Evolutionary conservation across 2,888 invertebrate genomes (phyloP), one percentile per base, ranked within the genome.

Genomic region (Steromphala cineraria): DNA sequence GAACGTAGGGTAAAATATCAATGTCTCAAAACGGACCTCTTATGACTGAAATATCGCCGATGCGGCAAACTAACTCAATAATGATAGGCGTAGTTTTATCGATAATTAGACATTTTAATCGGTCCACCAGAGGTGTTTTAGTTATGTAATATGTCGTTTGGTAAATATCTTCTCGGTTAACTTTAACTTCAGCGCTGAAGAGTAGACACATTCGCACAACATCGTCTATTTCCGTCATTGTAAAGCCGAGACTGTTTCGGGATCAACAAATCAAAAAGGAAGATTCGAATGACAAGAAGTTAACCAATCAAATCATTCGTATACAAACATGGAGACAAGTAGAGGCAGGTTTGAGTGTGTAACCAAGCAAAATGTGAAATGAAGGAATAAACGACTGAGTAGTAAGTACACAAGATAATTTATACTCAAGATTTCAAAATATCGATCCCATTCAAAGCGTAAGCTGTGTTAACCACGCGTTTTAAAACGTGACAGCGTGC

Each of bases 281-380:
- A 15, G 36, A 4, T 71, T 36, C 71, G 40, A 71, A 31, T 71
- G 71, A 19, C 24, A 5, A 15, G 5, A n/a, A 10, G 10, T 17
- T 13, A 31, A 75, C 81, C 79, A 81, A 79, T 79, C 55, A 81
- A 79, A 79, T 28, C 31, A 36, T 36, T 55, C 19, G 36, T 75
- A 67, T 75, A 53, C 56, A 75, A 78, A 13, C 75, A 28, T 46
- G 71, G 62, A 71, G 75, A 81, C 81, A 83, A 78, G 81, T 81
- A 79, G 80, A 75, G 82, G 83, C 85, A 83, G 79, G 85, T 85
- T 81, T 67, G 53, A 79, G 78, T 74, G 46, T 53, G 55, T 53
- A 31, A 19, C 71, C 40, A 71, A 71, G 71, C 71, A 71, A 36
- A 36, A 71, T 71, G 36, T 71, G 71, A 71, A 31, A 71, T 40